Percentiles rank a stretch among this genome's conserved stretches.
Conservation (phyloP, 2,113 vertebrate genomes). For the Phocoena sinus region DNA sequence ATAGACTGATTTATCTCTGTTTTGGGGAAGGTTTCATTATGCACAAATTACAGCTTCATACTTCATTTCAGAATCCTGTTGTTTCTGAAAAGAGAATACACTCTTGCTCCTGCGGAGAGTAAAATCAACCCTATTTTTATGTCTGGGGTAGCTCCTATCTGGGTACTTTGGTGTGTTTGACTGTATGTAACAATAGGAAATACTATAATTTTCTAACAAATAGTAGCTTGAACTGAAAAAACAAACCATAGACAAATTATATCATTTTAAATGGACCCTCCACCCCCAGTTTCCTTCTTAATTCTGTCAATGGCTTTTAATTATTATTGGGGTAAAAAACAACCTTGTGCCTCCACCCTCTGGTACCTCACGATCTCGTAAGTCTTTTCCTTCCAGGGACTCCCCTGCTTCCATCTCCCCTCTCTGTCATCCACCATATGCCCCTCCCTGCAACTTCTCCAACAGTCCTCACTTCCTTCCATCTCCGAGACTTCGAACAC, state of each 20-base stretch:
- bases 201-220: constrained; percentile 35
- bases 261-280: constrained; percentile 18
- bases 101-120: not conserved
- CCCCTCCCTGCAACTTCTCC: not conserved
- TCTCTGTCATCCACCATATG: not conserved
- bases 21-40: not conserved
- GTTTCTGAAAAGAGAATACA: constrained; percentile 48
- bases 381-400: not conserved
- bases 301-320: not conserved
- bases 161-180: not conserved
- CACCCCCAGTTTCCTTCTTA: not conserved
- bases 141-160: not conserved
- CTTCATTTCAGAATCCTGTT: constrained; percentile 29
- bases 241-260: constrained; percentile 43
- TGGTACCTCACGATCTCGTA: fast-evolving
- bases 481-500: not conserved
- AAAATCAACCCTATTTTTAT: constrained; percentile 40
- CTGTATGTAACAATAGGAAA: not conserved
- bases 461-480: not conserved
- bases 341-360: not conserved
- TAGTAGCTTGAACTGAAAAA: constrained; percentile 32
- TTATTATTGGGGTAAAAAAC: not conserved
- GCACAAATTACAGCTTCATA: not conserved
- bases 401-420: too few relatives aligned
- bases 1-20: not conserved